Conservation (phyloP, 2,888 invertebrate species). For the Microctonus brassicae region DNA sequence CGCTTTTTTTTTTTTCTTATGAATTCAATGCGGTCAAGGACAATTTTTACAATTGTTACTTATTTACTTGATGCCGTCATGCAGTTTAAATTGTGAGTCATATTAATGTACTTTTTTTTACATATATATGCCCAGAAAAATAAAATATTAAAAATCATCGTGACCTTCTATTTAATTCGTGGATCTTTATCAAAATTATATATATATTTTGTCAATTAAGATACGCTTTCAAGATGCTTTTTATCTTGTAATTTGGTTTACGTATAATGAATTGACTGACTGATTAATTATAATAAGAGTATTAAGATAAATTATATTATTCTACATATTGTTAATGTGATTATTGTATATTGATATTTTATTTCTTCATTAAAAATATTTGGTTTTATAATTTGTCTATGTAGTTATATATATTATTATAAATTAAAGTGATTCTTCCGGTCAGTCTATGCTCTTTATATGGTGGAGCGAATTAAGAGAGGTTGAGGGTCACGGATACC, state of each 20-base stretch:
- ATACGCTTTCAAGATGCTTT: background rate
- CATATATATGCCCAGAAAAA: background rate
- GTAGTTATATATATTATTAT: background rate
- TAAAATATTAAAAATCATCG: background rate
- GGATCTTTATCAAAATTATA: background rate
- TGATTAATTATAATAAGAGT: no score
- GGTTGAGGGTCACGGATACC: conserved; percentile 6
- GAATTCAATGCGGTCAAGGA: conserved; percentile 44
- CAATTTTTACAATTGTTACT: conserved; percentile 48
- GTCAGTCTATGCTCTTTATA: background rate
- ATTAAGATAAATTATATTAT: no score
- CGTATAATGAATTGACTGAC: no score
- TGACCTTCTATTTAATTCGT: background rate
- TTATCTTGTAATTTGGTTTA: no score
- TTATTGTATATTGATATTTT: no score
- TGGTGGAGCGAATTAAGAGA: background rate
- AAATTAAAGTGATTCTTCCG: conserved; percentile 3
- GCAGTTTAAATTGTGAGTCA: conserved; percentile 1
- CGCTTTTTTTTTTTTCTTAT: background rate
- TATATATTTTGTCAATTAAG: background rate
- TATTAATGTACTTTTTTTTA: background rate
- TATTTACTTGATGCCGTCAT: conserved; percentile 46
- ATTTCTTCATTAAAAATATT: no score
- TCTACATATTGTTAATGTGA: no score
- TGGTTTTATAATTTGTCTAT: background rate